Percentiles rank a stretch among this genome's conserved stretches.
Evolutionary conservation across 2,113 vertebrate species (phyloP).

Genomic region (Tautogolabrus adspersus): DNA sequence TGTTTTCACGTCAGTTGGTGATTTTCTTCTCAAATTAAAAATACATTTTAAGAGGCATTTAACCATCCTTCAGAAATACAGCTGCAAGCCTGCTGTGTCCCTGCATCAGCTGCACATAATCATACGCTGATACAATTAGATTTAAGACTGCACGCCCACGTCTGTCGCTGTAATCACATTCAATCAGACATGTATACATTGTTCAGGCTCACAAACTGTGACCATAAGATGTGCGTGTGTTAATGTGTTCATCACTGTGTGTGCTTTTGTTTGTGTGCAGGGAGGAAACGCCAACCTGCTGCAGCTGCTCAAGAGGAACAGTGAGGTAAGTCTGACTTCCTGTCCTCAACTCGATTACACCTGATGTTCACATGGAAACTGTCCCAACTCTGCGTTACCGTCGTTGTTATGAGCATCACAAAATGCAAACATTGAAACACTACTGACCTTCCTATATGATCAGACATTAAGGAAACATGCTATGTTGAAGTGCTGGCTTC

Average conservation of each 20-base stretch:
- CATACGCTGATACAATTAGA: slow-evolving; percentile 12
- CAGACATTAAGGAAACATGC: no score
- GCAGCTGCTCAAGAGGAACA: slow-evolving; percentile 93
- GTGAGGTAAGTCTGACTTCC: slow-evolving; percentile 87
- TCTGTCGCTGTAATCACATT: slow-evolving; percentile 39
- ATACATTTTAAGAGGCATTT: slow-evolving; percentile 8
- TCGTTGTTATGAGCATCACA: slow-evolving; percentile 11
- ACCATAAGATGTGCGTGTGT: not conserved
- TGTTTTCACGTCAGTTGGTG: not conserved
- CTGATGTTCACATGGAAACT: slow-evolving; percentile 60
- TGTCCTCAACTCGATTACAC: slow-evolving; percentile 34
- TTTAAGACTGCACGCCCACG: slow-evolving; percentile 28
- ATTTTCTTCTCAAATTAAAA: not conserved
- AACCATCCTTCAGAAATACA: not conserved
- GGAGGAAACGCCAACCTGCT: slow-evolving; percentile 91
- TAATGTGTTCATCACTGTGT: slow-evolving; percentile 41
- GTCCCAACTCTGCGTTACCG: slow-evolving; percentile 23
- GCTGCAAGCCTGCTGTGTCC: not conserved
- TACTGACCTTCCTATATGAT: no score
- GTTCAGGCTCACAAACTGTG: not conserved
- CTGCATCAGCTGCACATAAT: slow-evolving; percentile 7
- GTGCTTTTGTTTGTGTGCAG: slow-evolving; percentile 80
- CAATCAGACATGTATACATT: not conserved
- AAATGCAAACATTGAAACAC: not conserved
- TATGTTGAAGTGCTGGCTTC: no score